Conservation (phyloP, 2,113 vertebrate genomes). For the Petromus typicus region DNA sequence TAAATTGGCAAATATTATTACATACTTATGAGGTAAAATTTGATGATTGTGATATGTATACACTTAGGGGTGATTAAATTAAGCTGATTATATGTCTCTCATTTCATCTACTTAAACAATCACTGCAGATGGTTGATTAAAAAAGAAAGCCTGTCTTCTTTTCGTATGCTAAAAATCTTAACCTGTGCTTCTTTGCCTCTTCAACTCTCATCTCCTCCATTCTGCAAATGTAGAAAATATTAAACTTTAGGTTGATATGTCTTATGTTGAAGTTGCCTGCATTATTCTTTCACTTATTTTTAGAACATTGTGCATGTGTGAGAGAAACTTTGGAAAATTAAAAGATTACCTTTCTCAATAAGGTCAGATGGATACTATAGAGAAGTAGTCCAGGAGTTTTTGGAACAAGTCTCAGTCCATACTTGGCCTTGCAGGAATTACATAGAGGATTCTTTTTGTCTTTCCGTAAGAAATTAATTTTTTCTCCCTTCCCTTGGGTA, state of each 20-base stretch:
- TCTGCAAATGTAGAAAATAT: background rate
- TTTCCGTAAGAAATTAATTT: constrained; percentile 14
- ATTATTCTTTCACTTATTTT: constrained; percentile 23
- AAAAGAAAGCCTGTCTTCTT: background rate
- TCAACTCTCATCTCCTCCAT: accelerated
- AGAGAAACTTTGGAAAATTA: background rate
- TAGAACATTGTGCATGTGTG: background rate
- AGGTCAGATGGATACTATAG: background rate
- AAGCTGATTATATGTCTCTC: background rate
- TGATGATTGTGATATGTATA: no score
- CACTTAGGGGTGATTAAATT: background rate
- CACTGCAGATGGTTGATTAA: no score
- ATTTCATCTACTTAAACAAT: background rate
- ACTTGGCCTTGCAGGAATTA: background rate
- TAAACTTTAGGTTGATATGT: background rate
- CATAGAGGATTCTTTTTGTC: background rate
- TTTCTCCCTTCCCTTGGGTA: background rate
- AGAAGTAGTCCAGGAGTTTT: background rate
- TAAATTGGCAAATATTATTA: background rate
- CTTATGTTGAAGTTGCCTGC: background rate
- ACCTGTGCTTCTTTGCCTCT: background rate
- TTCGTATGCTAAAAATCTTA: background rate
- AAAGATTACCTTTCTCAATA: background rate
- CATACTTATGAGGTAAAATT: background rate
- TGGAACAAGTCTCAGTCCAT: background rate